These are phyloP conservation scores for Streblospio benedicti DNA, from an alignment of 1,140 invertebrate species.

Conservation along the genomic window DNA sequence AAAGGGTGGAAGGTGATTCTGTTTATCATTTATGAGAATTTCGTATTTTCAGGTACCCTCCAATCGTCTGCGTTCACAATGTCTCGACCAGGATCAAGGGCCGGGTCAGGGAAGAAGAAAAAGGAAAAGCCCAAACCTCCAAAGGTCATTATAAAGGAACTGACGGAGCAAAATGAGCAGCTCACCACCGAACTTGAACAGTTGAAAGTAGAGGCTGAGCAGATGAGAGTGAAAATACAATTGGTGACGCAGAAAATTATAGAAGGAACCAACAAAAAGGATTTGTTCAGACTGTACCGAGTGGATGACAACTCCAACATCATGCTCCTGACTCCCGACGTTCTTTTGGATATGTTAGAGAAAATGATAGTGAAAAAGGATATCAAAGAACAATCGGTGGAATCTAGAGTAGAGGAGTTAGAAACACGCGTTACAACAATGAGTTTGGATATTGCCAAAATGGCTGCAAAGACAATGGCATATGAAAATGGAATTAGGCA, in stretches of 20 bases:
- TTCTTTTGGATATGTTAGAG: neutral
- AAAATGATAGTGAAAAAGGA: neutral
- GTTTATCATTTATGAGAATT: no score
- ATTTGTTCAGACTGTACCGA: neutral
- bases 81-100: slow-evolving; percentile 23
- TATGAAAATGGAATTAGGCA: slow-evolving; percentile 32
- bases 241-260: slow-evolving; percentile 3
- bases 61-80: neutral
- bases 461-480: slow-evolving; percentile 13
- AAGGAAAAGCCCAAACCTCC: slow-evolving; percentile 12
- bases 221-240: slow-evolving; percentile 6
- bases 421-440: slow-evolving; percentile 37
- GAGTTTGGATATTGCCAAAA: slow-evolving; percentile 33
- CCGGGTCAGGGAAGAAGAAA: slow-evolving; percentile 17
- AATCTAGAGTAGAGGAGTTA: slow-evolving; percentile 33
- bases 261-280: neutral
- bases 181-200: slow-evolving; percentile 23
- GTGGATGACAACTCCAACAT: neutral
- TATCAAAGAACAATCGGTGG: slow-evolving; percentile 14
- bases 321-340: neutral
- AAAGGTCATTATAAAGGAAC: slow-evolving; percentile 12
- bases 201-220: slow-evolving; percentile 24
- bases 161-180: slow-evolving; percentile 26
- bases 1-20: no score
- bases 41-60: neutral